Evolutionary conservation across 2,888 invertebrate genomes (phyloP), one percentile per base, ranked within the genome.

Genomic region (Hyppa rectilinea): DNA sequence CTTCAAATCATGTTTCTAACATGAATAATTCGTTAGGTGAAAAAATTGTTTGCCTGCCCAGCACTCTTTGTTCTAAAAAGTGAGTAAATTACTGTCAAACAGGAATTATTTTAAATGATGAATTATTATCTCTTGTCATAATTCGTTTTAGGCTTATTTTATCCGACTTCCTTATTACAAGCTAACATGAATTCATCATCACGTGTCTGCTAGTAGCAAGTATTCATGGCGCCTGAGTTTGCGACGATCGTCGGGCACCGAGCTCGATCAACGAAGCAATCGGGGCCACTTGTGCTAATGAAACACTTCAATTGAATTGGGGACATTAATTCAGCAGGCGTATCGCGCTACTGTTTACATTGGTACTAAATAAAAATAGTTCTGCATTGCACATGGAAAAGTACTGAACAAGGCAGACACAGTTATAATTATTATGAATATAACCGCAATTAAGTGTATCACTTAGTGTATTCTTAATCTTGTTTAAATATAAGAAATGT

Each of bases 271-370:
- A 94, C 95, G 93, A 93, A 94, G 94, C 95, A 95, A 96, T 96
- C 95, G 95, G 91, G 93, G 92, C 96, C 96, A 96, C 96, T 96
- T 96, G 95, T 93, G 92, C 95, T 95, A 95, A 96, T 95, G 94
- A 95, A 95, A 95, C 95, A 94, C 92, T 94, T 94, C 93, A 95
- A 96, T 95, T 95, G 95, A 94, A 95, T 96, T 95, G 95, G 95
- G 95, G 93, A 94, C 95, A 93, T 94, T 95, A 93, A 94, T 95
- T 95, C 93, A 92, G 91, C 91, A 80, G 87, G 85, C 86, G 89
- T 91, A 91, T 91, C 88, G 91, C 86, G 86, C 87, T 84, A 85
- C 87, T 94, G 91, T 94, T 93, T 93, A 93, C 90, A 92, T 88
- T 91, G 87, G 82, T 85, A 88, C 84, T 81, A 87, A 84, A 88